These are phyloP conservation scores for Abrostola triplasia DNA, from an alignment of 2,888 invertebrate species.

Conservation along the genomic window DNA sequence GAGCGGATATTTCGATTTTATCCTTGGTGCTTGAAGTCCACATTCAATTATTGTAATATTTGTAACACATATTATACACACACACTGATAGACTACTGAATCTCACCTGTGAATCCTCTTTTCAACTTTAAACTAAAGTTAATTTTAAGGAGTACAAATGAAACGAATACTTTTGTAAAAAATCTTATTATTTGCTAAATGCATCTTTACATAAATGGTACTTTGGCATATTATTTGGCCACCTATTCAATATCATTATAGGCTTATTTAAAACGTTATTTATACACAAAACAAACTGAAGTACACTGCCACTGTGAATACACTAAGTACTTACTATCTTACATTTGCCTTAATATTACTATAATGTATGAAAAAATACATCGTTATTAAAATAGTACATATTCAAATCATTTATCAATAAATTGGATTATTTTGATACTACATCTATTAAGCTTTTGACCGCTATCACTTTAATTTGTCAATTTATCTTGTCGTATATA, in stretches of 20 bases:
- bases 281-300: constrained; percentile 3
- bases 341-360: constrained; percentile 13
- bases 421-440: not conserved
- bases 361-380: constrained; percentile 15
- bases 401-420: too few relatives aligned
- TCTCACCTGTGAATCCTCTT: too few relatives aligned
- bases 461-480: not conserved
- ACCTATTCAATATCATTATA: constrained; percentile 14
- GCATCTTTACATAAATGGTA: constrained; percentile 51
- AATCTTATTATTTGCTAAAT: constrained; percentile 57
- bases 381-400: not conserved
- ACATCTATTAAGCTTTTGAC: not conserved
- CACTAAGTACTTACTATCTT: constrained; percentile 26
- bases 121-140: not conserved
- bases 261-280: constrained; percentile 8
- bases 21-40: too few relatives aligned
- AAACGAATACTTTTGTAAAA: constrained; percentile 30
- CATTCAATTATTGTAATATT: too few relatives aligned
- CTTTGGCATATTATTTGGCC: constrained; percentile 45
- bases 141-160: not conserved
- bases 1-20: too few relatives aligned
- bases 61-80: too few relatives aligned
- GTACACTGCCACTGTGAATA: constrained; percentile 11
- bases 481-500: too few relatives aligned
- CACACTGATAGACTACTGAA: too few relatives aligned